A percentile compares a stretch with the other conserved stretches of the same genome.
Evolutionary conservation across 2,113 vertebrate genomes (phyloP).

Genomic region (Colius striatus): DNA sequence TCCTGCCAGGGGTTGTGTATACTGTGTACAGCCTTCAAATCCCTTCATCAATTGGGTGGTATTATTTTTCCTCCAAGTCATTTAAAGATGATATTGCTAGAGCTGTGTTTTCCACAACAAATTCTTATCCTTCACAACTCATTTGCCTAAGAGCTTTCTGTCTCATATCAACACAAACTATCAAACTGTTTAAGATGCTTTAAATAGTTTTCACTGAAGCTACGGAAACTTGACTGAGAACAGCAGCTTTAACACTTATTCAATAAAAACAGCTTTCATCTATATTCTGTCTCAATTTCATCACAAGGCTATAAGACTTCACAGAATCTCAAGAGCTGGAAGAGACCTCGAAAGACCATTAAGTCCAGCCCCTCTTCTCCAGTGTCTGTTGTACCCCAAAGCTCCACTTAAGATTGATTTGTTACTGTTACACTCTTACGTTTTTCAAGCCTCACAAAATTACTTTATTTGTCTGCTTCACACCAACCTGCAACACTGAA

Average conservation of each 20-base stretch:
- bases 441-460: background rate
- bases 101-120: background rate
- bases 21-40: background rate
- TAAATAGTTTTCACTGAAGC: background rate
- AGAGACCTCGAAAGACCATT: no score
- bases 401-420: background rate
- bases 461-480: background rate
- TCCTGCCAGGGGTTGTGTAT: background rate
- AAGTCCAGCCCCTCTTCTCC: background rate
- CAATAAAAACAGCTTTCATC: background rate
- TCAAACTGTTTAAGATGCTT: background rate
- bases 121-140: background rate
- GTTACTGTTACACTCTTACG: background rate
- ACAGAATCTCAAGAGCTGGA: background rate
- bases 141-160: background rate
- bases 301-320: background rate
- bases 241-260: background rate
- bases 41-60: background rate
- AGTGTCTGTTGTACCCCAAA: background rate
- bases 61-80: fast-evolving
- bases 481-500: background rate
- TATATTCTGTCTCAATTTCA: background rate
- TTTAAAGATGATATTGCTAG: background rate
- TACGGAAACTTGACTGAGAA: background rate
- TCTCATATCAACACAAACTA: background rate